Evolutionary conservation across 1,140 invertebrate species (phyloP).

Genomic region (Ganaspis sp.): DNA sequence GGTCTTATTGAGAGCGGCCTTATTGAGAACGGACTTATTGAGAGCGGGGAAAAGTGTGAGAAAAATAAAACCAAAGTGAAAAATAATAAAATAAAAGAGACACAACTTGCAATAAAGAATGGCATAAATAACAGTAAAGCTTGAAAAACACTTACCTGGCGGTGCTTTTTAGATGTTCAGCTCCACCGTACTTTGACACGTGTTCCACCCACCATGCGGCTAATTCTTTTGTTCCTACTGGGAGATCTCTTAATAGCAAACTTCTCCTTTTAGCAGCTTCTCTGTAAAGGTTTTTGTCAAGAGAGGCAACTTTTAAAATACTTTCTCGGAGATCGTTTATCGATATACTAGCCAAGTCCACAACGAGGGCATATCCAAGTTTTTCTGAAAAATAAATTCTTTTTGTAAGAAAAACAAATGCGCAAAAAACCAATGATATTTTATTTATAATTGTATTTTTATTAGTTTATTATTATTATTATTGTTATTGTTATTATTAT

Average conservation of each 20-base stretch:
- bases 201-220: constrained; percentile 76
- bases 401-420: neutral
- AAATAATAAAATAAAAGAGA: no score
- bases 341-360: constrained; percentile 65
- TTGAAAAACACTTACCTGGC: constrained; percentile 57
- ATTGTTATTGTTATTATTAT: no score
- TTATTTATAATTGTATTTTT: no score
- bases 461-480: no score
- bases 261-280: constrained; percentile 64
- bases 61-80: no score
- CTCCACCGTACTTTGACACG: constrained; percentile 71
- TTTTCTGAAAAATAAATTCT: constrained; percentile 55
- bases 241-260: constrained; percentile 68
- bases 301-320: constrained; percentile 62
- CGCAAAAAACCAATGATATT: no score
- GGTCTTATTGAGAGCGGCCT: no score
- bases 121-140: neutral
- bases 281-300: constrained; percentile 64
- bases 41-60: no score
- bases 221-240: constrained; percentile 66
- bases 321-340: constrained; percentile 63
- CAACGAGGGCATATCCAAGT: constrained; percentile 66
- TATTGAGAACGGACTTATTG: no score
- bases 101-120: neutral
- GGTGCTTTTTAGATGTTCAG: constrained; percentile 70